These are phyloP conservation scores for Reinhardtius hippoglossoides DNA, from an alignment of 2,113 vertebrate genomes.

Conservation along the genomic window DNA sequence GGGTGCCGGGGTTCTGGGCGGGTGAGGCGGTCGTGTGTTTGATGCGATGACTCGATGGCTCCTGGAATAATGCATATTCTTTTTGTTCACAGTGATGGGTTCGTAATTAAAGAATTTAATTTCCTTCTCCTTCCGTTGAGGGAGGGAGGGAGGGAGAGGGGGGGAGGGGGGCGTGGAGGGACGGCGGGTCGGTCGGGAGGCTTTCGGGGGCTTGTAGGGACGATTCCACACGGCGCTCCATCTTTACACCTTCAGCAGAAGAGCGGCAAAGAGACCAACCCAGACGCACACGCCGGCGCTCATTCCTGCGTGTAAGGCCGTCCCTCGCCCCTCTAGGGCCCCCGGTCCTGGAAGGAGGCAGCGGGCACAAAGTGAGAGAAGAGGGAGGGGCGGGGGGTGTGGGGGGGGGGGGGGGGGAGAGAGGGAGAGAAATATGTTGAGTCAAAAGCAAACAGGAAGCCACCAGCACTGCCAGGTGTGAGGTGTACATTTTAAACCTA, in stretches of 20 bases:
- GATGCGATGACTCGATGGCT: constrained; percentile 83
- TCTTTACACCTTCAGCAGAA: constrained; percentile 82
- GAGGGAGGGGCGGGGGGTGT: too few relatives aligned
- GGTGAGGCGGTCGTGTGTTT: constrained; percentile 40
- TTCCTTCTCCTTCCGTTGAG: constrained; percentile 72
- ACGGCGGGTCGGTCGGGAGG: constrained; percentile 6
- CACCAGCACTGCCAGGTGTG: not conserved
- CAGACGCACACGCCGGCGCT: constrained; percentile 68
- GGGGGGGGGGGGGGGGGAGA: too few relatives aligned
- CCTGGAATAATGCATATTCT: constrained; percentile 87
- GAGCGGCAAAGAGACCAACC: constrained; percentile 75
- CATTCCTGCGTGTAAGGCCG: constrained; percentile 62
- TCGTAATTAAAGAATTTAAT: constrained; percentile 84
- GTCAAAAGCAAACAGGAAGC: not conserved
- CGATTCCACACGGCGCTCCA: constrained; percentile 53
- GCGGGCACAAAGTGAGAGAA: not conserved
- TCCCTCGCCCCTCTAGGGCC: constrained; percentile 77
- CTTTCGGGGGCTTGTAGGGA: constrained; percentile 39
- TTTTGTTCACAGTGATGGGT: constrained; percentile 89
- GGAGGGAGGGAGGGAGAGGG: constrained; percentile 19
- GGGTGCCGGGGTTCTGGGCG: constrained; percentile 13
- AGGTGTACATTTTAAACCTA: too few relatives aligned
- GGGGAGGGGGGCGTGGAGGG: not conserved
- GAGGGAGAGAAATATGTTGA: not conserved
- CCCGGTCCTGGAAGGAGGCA: constrained; percentile 76